Percentiles rank a stretch among this genome's conserved stretches.
Evolutionary conservation across 53 echinoderm and acorn worm species (phyloP).

Genomic region (Apostichopus leukothele): DNA sequence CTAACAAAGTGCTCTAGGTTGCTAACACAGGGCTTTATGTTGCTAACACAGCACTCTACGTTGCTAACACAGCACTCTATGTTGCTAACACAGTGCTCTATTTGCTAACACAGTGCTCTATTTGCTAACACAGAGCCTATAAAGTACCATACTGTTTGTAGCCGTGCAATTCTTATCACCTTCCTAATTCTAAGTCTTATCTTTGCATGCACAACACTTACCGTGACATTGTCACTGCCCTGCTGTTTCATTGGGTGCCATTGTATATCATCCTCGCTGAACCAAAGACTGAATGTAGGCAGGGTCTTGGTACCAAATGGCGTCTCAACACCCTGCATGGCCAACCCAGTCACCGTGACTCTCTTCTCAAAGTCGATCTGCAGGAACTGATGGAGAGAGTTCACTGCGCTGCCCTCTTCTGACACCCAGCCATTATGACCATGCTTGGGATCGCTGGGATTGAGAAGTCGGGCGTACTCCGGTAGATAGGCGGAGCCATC

Average conservation of each 20-base stretch:
- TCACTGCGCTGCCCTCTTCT: constrained; percentile 49
- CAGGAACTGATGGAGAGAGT: constrained; percentile 69
- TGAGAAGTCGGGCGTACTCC: constrained; percentile 67
- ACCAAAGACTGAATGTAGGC: constrained; percentile 69
- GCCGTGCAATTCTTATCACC: too few species aligned
- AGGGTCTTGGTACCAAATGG: constrained; percentile 58
- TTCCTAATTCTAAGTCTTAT: too few species aligned
- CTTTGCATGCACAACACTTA: neutral
- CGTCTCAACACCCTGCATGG: constrained; percentile 75
- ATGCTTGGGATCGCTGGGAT: constrained; percentile 57
- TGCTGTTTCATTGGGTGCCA: constrained; percentile 71
- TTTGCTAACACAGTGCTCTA: too few species aligned
- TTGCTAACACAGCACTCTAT: too few species aligned
- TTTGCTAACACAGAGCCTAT: neutral
- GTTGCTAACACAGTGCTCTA: too few species aligned
- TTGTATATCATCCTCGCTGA: constrained; percentile 64
- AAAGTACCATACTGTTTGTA: neutral
- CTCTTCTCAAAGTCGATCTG: constrained; percentile 69
- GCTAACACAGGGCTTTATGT: too few species aligned
- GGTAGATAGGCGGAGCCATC: constrained; percentile 57
- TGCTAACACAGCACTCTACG: too few species aligned
- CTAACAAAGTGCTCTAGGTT: too few species aligned
- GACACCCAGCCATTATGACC: constrained; percentile 84
- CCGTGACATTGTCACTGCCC: constrained; percentile 56
- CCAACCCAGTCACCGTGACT: constrained; percentile 62